These are phyloP conservation scores for Euleptes europaea DNA, from an alignment of 2,113 vertebrate species.

Conservation along the genomic window DNA sequence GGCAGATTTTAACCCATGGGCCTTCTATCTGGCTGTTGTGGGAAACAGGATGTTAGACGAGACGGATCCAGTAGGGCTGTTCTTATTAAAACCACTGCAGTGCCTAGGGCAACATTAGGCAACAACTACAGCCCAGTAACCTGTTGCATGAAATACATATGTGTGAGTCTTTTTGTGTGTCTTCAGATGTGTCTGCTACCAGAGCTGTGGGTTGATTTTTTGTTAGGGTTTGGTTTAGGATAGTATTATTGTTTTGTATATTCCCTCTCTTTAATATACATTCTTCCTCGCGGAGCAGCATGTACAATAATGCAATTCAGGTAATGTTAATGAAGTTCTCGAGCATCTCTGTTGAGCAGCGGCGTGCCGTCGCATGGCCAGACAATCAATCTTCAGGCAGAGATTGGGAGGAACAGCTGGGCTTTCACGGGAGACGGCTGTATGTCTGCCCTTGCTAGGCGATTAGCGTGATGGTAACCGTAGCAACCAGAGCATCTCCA, in stretches of 20 bases:
- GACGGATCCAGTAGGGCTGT: too few relatives aligned
- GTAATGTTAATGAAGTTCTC: conserved; percentile 53
- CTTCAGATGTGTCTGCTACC: background rate
- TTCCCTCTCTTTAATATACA: background rate
- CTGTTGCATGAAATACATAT: background rate
- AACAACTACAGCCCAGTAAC: background rate
- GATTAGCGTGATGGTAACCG: conserved; percentile 84
- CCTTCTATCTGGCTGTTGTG: too few relatives aligned
- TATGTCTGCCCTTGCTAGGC: conserved; percentile 80
- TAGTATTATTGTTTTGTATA: background rate
- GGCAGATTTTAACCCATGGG: too few relatives aligned
- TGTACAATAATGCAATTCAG: conserved; percentile 17
- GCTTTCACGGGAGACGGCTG: conserved; percentile 75
- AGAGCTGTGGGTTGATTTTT: background rate
- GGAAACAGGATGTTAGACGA: too few relatives aligned
- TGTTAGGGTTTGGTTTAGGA: background rate
- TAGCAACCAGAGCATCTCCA: conserved; percentile 80
- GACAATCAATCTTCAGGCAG: conserved; percentile 79
- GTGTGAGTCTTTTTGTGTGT: background rate
- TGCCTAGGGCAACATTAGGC: background rate
- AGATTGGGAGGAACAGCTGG: conserved; percentile 68
- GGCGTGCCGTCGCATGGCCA: conserved; percentile 84
- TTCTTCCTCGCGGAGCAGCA: background rate
- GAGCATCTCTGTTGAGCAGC: conserved; percentile 61
- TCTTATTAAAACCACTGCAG: background rate